Conservation (phyloP, 2,888 invertebrate species). For the Crossocerus cetratus region DNA sequence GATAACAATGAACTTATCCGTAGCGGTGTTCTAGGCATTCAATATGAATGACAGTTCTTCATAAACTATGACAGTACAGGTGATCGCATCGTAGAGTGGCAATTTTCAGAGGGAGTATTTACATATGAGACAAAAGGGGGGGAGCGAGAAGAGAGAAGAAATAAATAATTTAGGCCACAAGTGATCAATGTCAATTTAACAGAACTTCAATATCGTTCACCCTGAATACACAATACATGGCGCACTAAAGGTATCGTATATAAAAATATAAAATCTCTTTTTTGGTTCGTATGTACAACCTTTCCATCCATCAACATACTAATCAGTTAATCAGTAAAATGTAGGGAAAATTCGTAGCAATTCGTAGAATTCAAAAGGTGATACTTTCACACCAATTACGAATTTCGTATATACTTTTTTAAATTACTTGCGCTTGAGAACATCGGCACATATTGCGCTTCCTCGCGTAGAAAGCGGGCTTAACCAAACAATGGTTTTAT, state of each 20-base stretch:
- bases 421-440: conserved; percentile 16
- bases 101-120: not conserved
- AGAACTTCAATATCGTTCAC: conserved; percentile 17
- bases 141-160: conserved; percentile 3
- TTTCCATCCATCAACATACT: conserved; percentile 28
- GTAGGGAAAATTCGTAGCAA: no score
- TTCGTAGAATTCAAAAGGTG: no score
- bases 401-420: conserved; percentile 42
- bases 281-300: conserved; percentile 12
- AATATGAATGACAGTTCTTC: not conserved
- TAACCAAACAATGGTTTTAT: not conserved
- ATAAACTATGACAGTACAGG: conserved; percentile 12
- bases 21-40: conserved; percentile 3
- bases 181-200: conserved; percentile 9
- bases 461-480: not conserved
- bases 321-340: no score
- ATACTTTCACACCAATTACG: conserved; percentile 36
- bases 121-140: conserved; percentile 8
- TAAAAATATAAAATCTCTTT: conserved; percentile 17
- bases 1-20: conserved; percentile 13
- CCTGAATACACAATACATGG: not conserved
- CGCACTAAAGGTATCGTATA: conserved; percentile 22
- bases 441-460: conserved; percentile 17
- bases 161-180: conserved; percentile 28
- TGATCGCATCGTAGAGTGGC: not conserved